A percentile compares a stretch with the other conserved stretches of the same genome.
These are phyloP conservation scores for Lepeophtheirus salmonis DNA, from an alignment of 1,140 invertebrate species.

Conservation along the genomic window DNA sequence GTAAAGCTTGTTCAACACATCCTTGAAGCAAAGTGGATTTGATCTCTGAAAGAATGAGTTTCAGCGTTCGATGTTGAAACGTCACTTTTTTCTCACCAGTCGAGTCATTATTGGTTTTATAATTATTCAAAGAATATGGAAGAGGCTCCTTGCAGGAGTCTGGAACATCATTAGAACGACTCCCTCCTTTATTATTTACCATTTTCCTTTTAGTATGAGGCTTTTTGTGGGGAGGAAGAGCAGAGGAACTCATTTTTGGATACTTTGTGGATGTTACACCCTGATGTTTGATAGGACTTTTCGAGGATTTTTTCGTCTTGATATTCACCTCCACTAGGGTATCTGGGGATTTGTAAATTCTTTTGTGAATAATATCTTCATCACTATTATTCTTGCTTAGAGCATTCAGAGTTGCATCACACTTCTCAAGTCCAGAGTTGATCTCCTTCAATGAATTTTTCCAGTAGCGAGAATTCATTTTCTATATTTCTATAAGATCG, in stretches of 20 bases:
- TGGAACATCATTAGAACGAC: neutral
- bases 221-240: too few species aligned
- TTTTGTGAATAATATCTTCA: neutral
- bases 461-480: neutral
- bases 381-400: neutral
- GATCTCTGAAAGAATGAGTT: constrained; percentile 1
- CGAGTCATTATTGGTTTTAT: neutral
- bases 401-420: neutral
- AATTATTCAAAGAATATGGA: neutral
- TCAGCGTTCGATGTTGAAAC: constrained; percentile 7
- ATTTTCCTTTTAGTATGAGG: neutral
- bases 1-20: neutral
- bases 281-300: too few species aligned
- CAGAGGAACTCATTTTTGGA: neutral
- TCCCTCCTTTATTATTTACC: neutral
- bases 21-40: neutral
- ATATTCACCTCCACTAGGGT: neutral
- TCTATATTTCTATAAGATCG: too few species aligned
- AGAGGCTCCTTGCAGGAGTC: neutral
- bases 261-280: neutral
- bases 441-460: neutral
- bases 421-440: neutral
- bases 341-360: neutral
- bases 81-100: neutral
- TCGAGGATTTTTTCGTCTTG: neutral